Evolutionary conservation across 2,113 vertebrate genomes (phyloP).

Genomic region (Caranx melampygus): DNA sequence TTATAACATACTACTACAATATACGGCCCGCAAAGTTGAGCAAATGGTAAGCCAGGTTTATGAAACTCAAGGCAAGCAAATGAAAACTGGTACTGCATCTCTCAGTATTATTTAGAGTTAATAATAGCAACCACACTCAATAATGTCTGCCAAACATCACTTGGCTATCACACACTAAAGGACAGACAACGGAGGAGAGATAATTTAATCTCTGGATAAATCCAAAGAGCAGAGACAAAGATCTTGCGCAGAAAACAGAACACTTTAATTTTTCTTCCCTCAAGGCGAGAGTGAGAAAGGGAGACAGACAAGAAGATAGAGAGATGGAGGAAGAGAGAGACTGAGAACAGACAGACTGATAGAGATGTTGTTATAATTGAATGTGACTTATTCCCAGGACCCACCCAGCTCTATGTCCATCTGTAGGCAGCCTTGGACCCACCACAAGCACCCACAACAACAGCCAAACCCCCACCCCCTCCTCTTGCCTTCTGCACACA

Average conservation of each 20-base stretch:
- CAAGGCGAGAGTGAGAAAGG: conserved; percentile 54
- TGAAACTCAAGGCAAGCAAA: conserved; percentile 33
- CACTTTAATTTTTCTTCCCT: conserved; percentile 74
- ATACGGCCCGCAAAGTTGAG: background rate
- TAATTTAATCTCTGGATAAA: conserved; percentile 78
- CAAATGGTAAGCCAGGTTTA: conserved; percentile 14
- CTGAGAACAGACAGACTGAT: conserved; percentile 76
- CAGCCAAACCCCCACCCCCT: conserved; percentile 49
- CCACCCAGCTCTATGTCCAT: conserved; percentile 80
- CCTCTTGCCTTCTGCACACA: conserved; percentile 29
- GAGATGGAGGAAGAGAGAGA: conserved; percentile 47
- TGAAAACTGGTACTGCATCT: background rate
- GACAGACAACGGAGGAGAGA: conserved; percentile 65
- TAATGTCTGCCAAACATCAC: conserved; percentile 62
- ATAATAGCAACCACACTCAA: conserved; percentile 52
- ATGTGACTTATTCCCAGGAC: conserved; percentile 83
- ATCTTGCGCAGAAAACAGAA: conserved; percentile 78
- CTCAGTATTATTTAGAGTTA: conserved; percentile 43
- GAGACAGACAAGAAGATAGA: conserved; percentile 52
- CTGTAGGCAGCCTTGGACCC: conserved; percentile 78
- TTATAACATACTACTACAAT: background rate
- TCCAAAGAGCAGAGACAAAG: conserved; percentile 75
- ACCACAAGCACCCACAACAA: conserved; percentile 63
- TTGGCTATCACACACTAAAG: conserved; percentile 60
- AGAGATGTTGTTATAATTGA: conserved; percentile 85